Evolutionary conservation across 53 echinoderm and acorn worm genomes (phyloP), one percentile per base, ranked within the genome.

Genomic region (Henricia sp.): DNA sequence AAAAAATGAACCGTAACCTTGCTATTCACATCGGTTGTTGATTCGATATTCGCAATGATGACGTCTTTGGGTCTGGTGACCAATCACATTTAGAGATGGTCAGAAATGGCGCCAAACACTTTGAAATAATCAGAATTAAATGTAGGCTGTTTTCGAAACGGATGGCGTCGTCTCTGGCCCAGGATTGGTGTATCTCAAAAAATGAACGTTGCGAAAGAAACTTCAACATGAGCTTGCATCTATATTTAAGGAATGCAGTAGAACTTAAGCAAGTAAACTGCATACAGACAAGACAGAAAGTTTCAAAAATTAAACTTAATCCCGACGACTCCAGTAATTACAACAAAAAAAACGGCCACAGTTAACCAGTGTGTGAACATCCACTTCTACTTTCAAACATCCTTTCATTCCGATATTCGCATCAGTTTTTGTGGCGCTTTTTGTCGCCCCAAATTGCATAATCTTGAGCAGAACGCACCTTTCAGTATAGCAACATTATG

Each of bases 1-100:
- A 93, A 85, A 90, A 90, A 96, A 16, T 78, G 42, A 9, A 96
- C 37, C 19, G 68, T 64, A 23, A 82, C 66, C 17, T 84, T 72
- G 60, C 68, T 51, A n/a, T 73, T 52, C 3, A 27, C 73, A 20
- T 44, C 48, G 51, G 44, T 27, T 16, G 62, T 46, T 0, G 36
- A 3, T 30, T 46, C 60, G 2, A 80, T 62, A 6, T 44, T 53
- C 35, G 86, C 65, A 28, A 91, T 84, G 5, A 82, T 82, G 24
- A 96, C 67, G 40, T 95, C 57, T 63, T 89, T 30, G 0, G 91
- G 93, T 35, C 93, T 93, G 52, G 13, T 33, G 19, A 24, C 38
- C 16, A 73, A 60, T 28, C n/a, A 48, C 37, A 52, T n/a, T 17
- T 21, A 72, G 32, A 12, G 30, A 34, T 50, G 20, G 0, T 52